These are phyloP conservation scores for Ictalurus punctatus DNA, from an alignment of 2,113 vertebrate species.

Conservation along the genomic window DNA sequence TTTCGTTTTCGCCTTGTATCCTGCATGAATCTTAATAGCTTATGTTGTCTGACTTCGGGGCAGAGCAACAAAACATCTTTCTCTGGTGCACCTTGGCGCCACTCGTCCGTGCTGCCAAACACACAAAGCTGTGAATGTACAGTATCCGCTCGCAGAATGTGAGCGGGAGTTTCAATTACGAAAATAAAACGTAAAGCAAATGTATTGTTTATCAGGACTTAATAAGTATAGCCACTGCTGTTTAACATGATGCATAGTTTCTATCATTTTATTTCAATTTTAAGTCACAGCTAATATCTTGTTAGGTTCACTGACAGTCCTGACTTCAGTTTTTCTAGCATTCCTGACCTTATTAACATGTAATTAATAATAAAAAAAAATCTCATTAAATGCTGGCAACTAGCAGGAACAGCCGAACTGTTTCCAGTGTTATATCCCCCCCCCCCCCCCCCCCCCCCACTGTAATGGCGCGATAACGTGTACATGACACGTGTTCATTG, in stretches of 20 bases:
- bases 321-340: not conserved
- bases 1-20: not conserved
- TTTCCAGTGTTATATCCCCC: too few relatives aligned
- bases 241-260: not conserved
- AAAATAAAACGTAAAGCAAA: not conserved
- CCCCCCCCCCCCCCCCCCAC: too few relatives aligned
- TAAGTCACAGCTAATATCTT: not conserved
- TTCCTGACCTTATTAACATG: not conserved
- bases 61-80: not conserved
- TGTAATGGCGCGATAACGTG: too few relatives aligned
- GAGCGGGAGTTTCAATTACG: not conserved
- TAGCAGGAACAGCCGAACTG: too few relatives aligned
- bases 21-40: not conserved
- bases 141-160: not conserved
- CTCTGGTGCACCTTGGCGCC: not conserved
- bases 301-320: not conserved
- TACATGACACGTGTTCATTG: too few relatives aligned
- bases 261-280: not conserved
- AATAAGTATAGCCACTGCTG: not conserved
- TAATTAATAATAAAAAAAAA: not conserved
- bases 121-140: not conserved
- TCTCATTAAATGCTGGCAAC: not conserved
- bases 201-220: not conserved
- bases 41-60: not conserved
- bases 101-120: not conserved